These are phyloP conservation scores for Cryptoblepharus egeriae DNA, from an alignment of 2,797 vertebrate species.

Conservation along the genomic window DNA sequence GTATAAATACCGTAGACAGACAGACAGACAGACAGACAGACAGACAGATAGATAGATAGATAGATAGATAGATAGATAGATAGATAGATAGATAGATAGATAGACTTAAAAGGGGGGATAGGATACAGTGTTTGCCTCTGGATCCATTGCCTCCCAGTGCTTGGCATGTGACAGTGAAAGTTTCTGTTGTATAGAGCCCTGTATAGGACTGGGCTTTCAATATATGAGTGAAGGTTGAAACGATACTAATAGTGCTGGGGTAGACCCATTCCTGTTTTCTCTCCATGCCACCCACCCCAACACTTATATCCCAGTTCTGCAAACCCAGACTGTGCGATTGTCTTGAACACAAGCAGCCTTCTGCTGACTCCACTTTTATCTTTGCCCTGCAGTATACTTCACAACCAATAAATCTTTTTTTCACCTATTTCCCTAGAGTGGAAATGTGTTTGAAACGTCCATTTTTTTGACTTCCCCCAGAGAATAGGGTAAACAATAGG, in stretches of 20 bases:
- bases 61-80: too few species aligned
- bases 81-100: too few species aligned
- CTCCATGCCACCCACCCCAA: not conserved
- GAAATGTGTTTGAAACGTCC: slow-evolving; percentile 10
- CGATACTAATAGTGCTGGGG: not conserved
- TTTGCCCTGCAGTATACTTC: not conserved
- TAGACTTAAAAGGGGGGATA: too few species aligned
- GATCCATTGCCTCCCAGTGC: too few species aligned
- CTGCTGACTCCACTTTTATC: slow-evolving; percentile 3
- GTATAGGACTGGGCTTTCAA: too few species aligned
- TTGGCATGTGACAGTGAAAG: too few species aligned
- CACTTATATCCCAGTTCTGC: not conserved
- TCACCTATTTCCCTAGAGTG: slow-evolving; percentile 25
- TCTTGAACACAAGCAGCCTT: not conserved
- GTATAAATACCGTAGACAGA: too few species aligned
- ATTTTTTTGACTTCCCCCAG: not conserved
- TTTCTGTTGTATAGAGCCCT: too few species aligned
- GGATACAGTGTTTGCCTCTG: too few species aligned
- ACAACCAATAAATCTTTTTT: slow-evolving; percentile 14
- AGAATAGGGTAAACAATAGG: slow-evolving; percentile 20
- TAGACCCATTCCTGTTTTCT: not conserved
- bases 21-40: too few species aligned
- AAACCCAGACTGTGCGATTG: not conserved
- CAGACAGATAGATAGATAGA: too few species aligned
- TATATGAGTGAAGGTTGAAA: not conserved